Base-by-base conservation (phyloP, 2,888 invertebrate genomes). In the Macrophya alboannulata region DNA sequence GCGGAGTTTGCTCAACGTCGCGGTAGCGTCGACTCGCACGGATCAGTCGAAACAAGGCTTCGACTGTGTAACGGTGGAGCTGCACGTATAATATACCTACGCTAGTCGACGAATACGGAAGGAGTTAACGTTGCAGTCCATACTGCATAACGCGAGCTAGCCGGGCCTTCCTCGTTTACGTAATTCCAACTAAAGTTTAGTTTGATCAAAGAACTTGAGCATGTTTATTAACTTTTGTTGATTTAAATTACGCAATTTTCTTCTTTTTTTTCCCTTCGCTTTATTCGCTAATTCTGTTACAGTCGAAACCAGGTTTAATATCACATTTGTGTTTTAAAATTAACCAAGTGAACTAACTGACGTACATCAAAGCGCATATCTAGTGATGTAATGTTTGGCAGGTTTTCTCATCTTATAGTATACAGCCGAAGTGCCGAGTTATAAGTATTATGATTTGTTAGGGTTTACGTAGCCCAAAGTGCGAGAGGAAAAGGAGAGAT, bases 1-100 rank as follows among this genome's bases (percentile, higher is more conserved):
- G 51, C 21, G 25, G 62, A 77, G 51, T 55, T 48, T 48, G 77
- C 17, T 51, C 17, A 37, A 55, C 77, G 12, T 55, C n/a, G 40
- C 40, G 25, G 12, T 55, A 9, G 40, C 40, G 25, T 37, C 25
- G 40, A 43, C 9, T 72, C 71, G 4, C 6, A 55, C 55, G 59
- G 21, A 37, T 71, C 71, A 71, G 40, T 71, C n/a, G 79, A 40
- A 77, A 79, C 79, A 79, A 55, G 55, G 79, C 59, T 17, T 79
- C 59, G 79, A 59, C 79, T 79, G 37, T 79, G 55, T 40, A 76
- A 76, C 76, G 45, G 76, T 76, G 76, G 71, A 71, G 15, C 25
- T 31, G 31, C 31, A 31, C 31, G 31, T 31, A 62, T 21, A 10
- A 12, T 10, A 3, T 25, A 21, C 15, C 1, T 62, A 62, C 62